These are phyloP conservation scores for Dicerorhinus sumatrensis DNA, from an alignment of 2,113 vertebrate genomes.

Conservation along the genomic window DNA sequence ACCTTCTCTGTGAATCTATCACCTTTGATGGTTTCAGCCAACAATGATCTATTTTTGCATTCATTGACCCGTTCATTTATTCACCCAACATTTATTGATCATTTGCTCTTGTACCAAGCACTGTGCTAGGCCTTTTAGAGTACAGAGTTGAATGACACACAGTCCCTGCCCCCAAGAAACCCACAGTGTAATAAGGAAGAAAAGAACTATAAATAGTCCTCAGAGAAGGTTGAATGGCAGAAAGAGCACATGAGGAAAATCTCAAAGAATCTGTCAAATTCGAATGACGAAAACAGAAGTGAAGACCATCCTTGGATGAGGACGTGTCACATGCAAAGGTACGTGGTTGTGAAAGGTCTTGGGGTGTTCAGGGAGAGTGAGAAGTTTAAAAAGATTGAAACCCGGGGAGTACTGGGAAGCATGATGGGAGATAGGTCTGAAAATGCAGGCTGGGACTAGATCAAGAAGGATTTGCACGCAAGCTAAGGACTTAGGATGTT, in stretches of 20 bases:
- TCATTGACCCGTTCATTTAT: not conserved
- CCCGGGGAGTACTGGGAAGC: not conserved
- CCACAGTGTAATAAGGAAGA: not conserved
- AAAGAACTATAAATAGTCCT: not conserved
- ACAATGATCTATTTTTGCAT: not conserved
- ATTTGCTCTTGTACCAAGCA: not conserved
- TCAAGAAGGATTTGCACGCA: not conserved
- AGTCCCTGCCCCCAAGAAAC: not conserved
- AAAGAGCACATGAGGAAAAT: not conserved
- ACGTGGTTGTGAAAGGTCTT: not conserved
- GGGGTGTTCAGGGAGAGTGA: not conserved
- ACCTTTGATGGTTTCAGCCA: not conserved
- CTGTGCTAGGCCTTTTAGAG: not conserved
- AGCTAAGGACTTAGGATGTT: not conserved
- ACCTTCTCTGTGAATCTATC: not conserved
- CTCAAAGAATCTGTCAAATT: not conserved
- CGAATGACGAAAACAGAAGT: not conserved
- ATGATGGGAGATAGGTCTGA: not conserved
- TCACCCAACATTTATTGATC: not conserved
- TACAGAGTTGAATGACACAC: not conserved
- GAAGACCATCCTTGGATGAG: not conserved
- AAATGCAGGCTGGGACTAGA: not conserved
- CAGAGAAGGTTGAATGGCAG: not conserved
- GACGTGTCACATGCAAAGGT: not conserved
- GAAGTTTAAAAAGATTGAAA: not conserved